Percentiles rank a stretch among this genome's conserved stretches.
Conservation (phyloP, 1,140 invertebrate species). For the Conus ventricosus region DNA sequence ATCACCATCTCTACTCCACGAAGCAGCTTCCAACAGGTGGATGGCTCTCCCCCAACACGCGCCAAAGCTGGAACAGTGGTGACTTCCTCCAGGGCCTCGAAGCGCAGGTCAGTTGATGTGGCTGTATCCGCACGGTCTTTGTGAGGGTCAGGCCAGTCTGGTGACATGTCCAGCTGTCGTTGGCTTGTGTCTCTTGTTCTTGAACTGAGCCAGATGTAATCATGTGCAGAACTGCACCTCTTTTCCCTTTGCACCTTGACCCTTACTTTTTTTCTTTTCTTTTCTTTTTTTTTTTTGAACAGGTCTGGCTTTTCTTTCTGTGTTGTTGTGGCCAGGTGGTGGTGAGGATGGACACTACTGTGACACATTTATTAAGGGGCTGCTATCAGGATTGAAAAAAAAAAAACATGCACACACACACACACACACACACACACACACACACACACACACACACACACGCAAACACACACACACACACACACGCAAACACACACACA, state of each 20-base stretch:
- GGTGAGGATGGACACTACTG: neutral
- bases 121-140: neutral
- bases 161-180: neutral
- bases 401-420: neutral
- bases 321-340: neutral
- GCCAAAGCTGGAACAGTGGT: conserved; percentile 87
- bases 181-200: conserved; percentile 1
- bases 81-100: conserved; percentile 92
- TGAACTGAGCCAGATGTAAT: neutral
- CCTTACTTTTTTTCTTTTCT: neutral
- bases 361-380: neutral
- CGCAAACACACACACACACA: no score
- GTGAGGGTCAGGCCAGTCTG: neutral
- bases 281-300: neutral
- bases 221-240: neutral
- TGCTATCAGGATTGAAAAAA: neutral
- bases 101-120: conserved; percentile 82
- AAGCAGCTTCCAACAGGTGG: conserved; percentile 68
- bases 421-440: no score
- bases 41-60: conserved; percentile 71
- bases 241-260: neutral
- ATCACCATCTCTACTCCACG: conserved; percentile 63
- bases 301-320: neutral
- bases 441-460: no score
- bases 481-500: no score